Evolutionary conservation across 1,140 invertebrate species (phyloP), one percentile per base, ranked within the genome.

Genomic region (Eciton burchellii): DNA sequence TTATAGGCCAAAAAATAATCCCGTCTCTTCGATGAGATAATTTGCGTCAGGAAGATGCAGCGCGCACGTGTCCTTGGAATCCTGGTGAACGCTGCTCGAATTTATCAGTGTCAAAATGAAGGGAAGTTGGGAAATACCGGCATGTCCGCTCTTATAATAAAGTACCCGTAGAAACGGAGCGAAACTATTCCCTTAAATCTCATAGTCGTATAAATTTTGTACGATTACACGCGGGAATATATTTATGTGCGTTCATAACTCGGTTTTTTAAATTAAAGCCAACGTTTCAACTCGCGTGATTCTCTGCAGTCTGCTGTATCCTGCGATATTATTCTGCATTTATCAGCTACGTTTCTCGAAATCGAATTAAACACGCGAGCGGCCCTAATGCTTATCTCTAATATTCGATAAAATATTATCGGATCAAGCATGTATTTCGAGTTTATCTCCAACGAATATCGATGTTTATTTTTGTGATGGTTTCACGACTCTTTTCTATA

Each of bases 401-500:
- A 71, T 71, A 19, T 43, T 45, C 8, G n/a, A 79, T 70, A 65
- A 43, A n/a, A 0, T 21, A 11, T 76, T 74, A 77, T 77, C 35
- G 11, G n/a, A 68, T 68, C 21, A 68, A 24, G 29, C 14, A 14
- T 12, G 49, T 41, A 76, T 77, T 26, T 56, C 11, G 0, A 77
- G 65, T 56, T n/a, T 8, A n/a, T 65, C 45, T 35, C 43, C 2
- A 14, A 49, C 1, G 1, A 24, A 16, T 8, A 26, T 26, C 24
- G 3, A 63, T 68, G 35, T 26, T 77, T 77, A 68, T 77, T 77
- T 68, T 43, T 29, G 35, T 24, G 16, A 54, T 68, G 11, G 21
- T 3, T 9, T 63, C 21, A n/a, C 16, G 21, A n/a, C 16, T 19
- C 35, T 21, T 21, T n/a, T 43, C 19, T 19, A 21, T n/a, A 54